Evolutionary conservation across 2,888 invertebrate species (phyloP), one percentile per base, ranked within the genome.

Genomic region (Dione juno): DNA sequence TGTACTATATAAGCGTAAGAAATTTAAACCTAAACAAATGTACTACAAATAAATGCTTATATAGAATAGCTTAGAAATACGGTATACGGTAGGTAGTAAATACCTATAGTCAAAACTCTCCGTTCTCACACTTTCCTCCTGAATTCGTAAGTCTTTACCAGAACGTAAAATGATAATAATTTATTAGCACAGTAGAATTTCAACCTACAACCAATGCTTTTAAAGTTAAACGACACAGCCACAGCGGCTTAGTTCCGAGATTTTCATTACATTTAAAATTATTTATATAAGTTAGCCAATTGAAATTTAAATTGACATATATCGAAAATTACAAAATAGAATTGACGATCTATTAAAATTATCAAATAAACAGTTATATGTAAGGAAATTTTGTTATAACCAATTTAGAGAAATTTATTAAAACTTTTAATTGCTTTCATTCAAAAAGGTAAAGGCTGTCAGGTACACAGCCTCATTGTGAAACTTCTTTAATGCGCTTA

Each of bases 391-490:
- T 50, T 21, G 19, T 61, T 43, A 10, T 41, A 28, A 43, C 13
- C 14, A 37, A 66, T 66, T 58, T 45, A 8, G 19, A 66, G 48
- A 43, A 45, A 41, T 57, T 50, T 37, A 37, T 10, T 16, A 45
- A 19, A 66, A 57, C 57, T 66, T 66, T 66, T 66, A 66, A 66
- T 66, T 66, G 37, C 54, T 35, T 57, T 66, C 57, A 57, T 41
- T 66, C 66, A 54, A 48, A 45, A 50, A 37, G 57, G 57, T 54
- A 54, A 57, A 45, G 37, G 57, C 57, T 66, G 66, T 57, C 66
- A 66, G 45, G 45, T 45, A 57, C 57, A 66, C 57, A 8, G 28
- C 21, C 52, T 41, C 21, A 40, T 66, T 66, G 57, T 48, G 10
- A 57, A 66, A 57, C 45, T 66, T 66, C 57, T 57, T 57, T 48